phyloP scores from a whole-genome alignment of 1,140 invertebrate genomes.

The Neodiprion pinetum region DNA sequence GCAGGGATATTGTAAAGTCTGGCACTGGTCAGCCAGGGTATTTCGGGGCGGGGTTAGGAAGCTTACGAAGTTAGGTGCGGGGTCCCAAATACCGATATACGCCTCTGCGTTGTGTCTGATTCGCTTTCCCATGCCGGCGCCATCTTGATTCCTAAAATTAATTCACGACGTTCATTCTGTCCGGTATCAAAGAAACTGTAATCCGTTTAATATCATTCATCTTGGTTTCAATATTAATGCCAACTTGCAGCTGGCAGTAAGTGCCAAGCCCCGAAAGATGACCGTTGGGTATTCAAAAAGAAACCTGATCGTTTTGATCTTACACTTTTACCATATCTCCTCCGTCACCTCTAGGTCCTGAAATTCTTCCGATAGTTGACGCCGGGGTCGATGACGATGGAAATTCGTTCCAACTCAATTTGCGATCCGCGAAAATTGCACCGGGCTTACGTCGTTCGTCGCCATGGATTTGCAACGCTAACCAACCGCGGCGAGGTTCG shows the following conservation, averaged over 20 bases:
- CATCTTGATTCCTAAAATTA: neutral
- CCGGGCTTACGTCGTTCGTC: slow-evolving; percentile 1
- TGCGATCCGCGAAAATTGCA: neutral
- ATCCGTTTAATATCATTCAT: no score
- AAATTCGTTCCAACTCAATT: neutral
- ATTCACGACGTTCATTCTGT: neutral
- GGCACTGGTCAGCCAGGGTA: neutral
- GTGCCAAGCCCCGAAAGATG: no score
- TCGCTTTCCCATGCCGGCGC: neutral
- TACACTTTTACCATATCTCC: no score
- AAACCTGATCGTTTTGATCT: no score
- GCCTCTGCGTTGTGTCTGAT: neutral
- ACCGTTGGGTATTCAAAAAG: no score
- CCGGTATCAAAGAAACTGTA: neutral
- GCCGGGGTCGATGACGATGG: no score
- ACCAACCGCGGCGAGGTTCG: neutral
- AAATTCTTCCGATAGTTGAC: no score
- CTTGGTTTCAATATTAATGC: no score
- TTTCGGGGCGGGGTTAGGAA: neutral
- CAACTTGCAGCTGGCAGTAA: no score
- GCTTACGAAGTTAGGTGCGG: neutral
- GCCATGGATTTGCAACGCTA: neutral
- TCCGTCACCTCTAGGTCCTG: no score
- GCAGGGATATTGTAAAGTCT: neutral
- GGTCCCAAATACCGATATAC: neutral